phyloP scores from a whole-genome alignment of 2,797 vertebrate species.

The Meda fulgida region DNA sequence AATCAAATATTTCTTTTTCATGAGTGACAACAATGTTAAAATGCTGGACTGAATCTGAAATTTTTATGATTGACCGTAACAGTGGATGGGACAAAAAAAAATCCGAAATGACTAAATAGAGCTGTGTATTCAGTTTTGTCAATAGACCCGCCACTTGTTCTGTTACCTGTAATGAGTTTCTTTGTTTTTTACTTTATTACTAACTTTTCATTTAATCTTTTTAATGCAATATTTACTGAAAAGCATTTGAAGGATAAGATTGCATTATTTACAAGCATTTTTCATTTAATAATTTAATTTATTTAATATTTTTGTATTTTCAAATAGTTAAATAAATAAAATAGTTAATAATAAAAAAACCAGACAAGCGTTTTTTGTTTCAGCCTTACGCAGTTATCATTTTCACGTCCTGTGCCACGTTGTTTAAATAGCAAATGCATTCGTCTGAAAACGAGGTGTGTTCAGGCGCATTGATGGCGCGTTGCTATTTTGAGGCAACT shows the following conservation, averaged over 20 bases:
- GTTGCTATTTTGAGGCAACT: too few relatives aligned
- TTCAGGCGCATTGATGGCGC: too few relatives aligned
- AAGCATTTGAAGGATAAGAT: not conserved
- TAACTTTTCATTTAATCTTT: not conserved
- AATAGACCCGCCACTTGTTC: too few relatives aligned
- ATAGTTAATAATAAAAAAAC: not conserved
- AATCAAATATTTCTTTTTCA: not conserved
- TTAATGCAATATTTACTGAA: not conserved
- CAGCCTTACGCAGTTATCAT: too few relatives aligned
- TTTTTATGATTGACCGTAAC: not conserved
- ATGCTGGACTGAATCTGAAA: not conserved
- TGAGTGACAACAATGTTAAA: not conserved
- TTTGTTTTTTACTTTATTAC: not conserved
- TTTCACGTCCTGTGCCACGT: too few relatives aligned
- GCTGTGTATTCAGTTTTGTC: too few relatives aligned
- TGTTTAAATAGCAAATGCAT: too few relatives aligned
- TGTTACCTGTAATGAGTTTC: too few relatives aligned
- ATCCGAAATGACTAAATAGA: conserved; percentile 38
- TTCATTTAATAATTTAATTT: not conserved
- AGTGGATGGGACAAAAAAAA: not conserved
- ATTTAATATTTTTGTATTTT: not conserved
- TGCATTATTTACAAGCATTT: not conserved
- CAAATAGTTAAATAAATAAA: not conserved
- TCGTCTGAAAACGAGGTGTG: too few relatives aligned
- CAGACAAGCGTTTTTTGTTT: too few relatives aligned